Evolutionary conservation across 2,797 vertebrate genomes (phyloP), one percentile per base, ranked within the genome.

Genomic region (Phrynocephalus forsythii): DNA sequence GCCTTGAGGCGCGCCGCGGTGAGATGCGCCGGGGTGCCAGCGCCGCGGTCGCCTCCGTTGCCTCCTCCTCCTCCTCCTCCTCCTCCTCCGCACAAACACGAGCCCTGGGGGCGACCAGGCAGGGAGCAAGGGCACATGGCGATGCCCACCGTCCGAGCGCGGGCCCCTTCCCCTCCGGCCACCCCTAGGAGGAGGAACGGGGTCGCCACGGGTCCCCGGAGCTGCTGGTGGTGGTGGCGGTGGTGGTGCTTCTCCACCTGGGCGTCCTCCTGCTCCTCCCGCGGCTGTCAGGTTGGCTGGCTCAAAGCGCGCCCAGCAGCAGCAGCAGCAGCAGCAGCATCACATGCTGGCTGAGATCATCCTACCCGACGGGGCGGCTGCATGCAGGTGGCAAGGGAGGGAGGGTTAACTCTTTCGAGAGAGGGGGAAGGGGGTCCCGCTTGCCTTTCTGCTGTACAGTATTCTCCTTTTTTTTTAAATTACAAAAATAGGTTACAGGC

Each of bases 311-410:
- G 75, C 93, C 86, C 33, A 33, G 33, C 33, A 33, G 38, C 38
- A 38, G 38, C 38, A 38, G 38, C 38, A 38, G 38, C 38, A 44
- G 38, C 38, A 44, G 38, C 38, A 44, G 95, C 96, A 97, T 98
- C 98, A 98, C 98, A 97, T 98, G 98, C 96, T 97, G 93, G 95
- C 94, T 90, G 91, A 87, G 90, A 98, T 98, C 98, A 99, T 98
- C 97, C 97, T 96, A 97, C 97, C 97, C 97, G 75, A 82, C 85
- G 94, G 89, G 88, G 85, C 76, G 91, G 90, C 93, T 86, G 85
- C 67, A 82, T 84, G 83, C 80, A 10, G 0, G 68, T 1, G 22
- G 6, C 6, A 38, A 33, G 33, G 28, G 69, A 78, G 68, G 73
- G 77, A 22, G 63, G 5, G 80, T 26, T 6, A 33, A 44, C 20